phyloP scores from a whole-genome alignment of 2,113 vertebrate genomes.

The Rhinichthys klamathensis region DNA sequence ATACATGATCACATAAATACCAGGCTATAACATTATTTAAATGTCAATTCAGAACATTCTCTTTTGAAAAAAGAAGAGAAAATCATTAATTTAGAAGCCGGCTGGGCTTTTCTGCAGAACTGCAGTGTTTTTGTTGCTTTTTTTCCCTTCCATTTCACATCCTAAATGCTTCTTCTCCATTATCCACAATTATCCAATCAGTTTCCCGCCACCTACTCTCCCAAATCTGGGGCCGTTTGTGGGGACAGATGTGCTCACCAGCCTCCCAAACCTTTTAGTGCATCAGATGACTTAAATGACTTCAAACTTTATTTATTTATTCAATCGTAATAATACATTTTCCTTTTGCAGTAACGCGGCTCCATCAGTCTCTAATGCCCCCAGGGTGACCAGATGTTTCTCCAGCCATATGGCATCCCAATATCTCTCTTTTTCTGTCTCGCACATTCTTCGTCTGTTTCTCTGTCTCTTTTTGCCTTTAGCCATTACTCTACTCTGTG shows the following conservation, averaged over 20 bases:
- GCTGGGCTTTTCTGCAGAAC: conserved; percentile 19
- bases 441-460: conserved; percentile 27
- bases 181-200: conserved; percentile 49
- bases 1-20: conserved; percentile 28
- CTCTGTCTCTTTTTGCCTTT: conserved; percentile 24
- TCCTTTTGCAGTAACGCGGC: conserved; percentile 68
- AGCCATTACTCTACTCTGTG: not conserved
- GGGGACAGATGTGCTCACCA: conserved; percentile 59
- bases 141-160: conserved; percentile 30
- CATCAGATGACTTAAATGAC: conserved; percentile 66
- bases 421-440: conserved; percentile 28
- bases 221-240: conserved; percentile 38
- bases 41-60: conserved; percentile 13
- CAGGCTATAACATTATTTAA: conserved; percentile 13
- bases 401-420: conserved; percentile 72
- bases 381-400: conserved; percentile 80
- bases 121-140: conserved; percentile 18
- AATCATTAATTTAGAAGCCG: not conserved
- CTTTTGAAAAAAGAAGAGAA: not conserved
- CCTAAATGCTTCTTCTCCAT: conserved; percentile 30
- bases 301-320: conserved; percentile 75
- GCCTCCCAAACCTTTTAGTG: conserved; percentile 58
- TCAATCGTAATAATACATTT: conserved; percentile 77
- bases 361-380: conserved; percentile 66
- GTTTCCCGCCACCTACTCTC: conserved; percentile 28